Conservation (phyloP, 2,113 vertebrate genomes). For the Bubo blakistoni region DNA sequence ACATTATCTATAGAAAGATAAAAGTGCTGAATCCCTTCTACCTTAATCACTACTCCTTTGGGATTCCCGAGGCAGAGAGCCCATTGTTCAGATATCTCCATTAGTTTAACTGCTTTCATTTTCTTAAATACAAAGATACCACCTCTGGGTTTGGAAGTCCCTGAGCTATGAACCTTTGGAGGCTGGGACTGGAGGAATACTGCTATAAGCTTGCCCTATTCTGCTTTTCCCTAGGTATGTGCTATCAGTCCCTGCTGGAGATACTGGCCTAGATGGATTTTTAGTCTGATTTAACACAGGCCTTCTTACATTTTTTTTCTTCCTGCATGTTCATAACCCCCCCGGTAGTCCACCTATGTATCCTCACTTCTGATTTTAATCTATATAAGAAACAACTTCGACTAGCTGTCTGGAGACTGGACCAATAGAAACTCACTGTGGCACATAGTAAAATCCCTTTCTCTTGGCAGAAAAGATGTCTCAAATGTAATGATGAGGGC, state of each 20-base stretch:
- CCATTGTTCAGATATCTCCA: not conserved
- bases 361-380: not conserved
- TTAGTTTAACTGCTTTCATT: not conserved
- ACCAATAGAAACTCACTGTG: not conserved
- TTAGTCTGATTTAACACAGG: not conserved
- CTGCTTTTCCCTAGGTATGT: not conserved
- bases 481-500: not conserved
- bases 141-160: not conserved
- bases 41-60: not conserved
- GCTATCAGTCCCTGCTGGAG: not conserved
- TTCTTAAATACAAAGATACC: not conserved
- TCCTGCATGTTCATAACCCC: not conserved
- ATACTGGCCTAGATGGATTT: not conserved
- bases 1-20: not conserved
- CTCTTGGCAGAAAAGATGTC: not conserved
- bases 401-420: not conserved
- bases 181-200: not conserved
- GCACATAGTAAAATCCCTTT: not conserved
- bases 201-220: not conserved
- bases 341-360: not conserved
- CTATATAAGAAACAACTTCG: not conserved
- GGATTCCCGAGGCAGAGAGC: not conserved
- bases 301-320: not conserved
- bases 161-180: not conserved
- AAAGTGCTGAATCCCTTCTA: not conserved